Conservation (phyloP, 2,113 vertebrate genomes). For the Lichenostomus cassidix region DNA sequence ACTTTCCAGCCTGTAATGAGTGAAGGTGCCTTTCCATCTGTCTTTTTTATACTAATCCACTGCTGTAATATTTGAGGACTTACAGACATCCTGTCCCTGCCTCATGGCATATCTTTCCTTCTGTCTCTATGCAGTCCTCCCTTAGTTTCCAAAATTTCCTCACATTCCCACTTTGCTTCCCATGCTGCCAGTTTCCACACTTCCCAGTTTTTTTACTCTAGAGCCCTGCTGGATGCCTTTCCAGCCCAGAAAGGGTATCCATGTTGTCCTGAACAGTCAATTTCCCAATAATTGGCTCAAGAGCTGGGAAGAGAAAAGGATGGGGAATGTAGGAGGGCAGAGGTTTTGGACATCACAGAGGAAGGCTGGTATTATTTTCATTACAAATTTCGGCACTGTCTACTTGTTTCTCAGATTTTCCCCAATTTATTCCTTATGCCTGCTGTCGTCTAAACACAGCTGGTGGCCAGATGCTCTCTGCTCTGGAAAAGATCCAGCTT, state of each 20-base stretch:
- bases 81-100: not conserved
- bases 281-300: not conserved
- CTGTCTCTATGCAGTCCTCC: not conserved
- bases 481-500: slow-evolving; percentile 1
- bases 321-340: not conserved
- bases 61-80: not conserved
- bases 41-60: not conserved
- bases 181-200: not conserved
- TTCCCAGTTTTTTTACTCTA: not conserved
- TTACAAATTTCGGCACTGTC: not conserved
- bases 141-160: not conserved
- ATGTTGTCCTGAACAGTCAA: not conserved
- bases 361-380: not conserved
- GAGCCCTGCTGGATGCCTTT: not conserved
- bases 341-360: slow-evolving; percentile 19
- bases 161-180: not conserved
- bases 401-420: not conserved
- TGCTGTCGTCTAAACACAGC: slow-evolving; percentile 26
- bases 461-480: slow-evolving; percentile 32
- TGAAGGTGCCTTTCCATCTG: not conserved
- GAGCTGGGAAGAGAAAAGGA: not conserved
- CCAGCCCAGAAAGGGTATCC: not conserved
- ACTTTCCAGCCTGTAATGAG: not conserved
- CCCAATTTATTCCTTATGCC: not conserved
- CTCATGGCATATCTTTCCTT: not conserved